These are phyloP conservation scores for Haemorhous mexicanus DNA, from an alignment of 2,113 vertebrate genomes.

Conservation along the genomic window DNA sequence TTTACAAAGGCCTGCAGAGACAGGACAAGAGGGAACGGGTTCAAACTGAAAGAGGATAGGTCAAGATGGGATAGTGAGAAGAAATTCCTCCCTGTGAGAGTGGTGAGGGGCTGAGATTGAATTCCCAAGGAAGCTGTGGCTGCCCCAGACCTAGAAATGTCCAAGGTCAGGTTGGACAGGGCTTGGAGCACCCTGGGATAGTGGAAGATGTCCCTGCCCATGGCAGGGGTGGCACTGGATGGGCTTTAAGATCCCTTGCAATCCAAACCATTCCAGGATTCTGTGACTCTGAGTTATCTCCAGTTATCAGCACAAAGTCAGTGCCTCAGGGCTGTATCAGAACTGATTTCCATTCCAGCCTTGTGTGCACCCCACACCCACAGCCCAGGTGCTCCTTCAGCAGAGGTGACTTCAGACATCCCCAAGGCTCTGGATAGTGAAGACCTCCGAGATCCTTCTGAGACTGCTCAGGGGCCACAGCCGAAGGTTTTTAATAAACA, in stretches of 20 bases:
- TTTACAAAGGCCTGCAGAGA: background rate
- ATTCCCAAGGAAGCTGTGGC: background rate
- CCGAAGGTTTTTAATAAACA: background rate
- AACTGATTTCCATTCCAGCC: background rate
- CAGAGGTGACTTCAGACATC: too few relatives aligned
- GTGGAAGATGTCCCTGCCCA: background rate
- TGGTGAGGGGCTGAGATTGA: background rate
- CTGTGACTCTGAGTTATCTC: background rate
- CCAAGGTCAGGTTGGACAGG: background rate
- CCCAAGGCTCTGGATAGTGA: background rate
- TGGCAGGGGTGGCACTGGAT: background rate
- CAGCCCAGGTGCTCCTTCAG: background rate
- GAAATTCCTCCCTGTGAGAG: background rate
- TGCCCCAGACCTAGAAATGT: background rate
- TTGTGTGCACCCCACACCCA: background rate
- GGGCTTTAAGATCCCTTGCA: background rate
- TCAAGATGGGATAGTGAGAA: too few relatives aligned
- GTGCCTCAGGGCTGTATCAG: background rate
- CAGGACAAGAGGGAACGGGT: background rate
- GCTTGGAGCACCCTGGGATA: rapidly evolving
- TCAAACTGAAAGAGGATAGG: background rate
- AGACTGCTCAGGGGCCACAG: background rate
- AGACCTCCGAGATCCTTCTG: background rate
- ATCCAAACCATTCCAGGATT: background rate
- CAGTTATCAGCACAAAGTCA: background rate